Percentiles rank a stretch among this genome's conserved stretches.
Conservation (phyloP, 2,888 invertebrate species). For the Leptinotarsa haldemani region DNA sequence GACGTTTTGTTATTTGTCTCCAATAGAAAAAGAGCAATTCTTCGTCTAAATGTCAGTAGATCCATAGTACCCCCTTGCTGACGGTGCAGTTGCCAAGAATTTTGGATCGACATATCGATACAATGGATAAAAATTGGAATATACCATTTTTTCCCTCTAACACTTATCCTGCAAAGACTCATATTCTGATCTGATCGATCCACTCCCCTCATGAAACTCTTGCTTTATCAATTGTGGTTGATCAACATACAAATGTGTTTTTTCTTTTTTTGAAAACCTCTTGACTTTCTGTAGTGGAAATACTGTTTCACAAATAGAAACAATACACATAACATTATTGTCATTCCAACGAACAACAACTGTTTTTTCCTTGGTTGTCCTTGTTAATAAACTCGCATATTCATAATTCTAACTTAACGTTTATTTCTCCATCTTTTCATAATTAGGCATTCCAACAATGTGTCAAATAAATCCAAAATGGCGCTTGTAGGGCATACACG, state of each 20-base stretch:
- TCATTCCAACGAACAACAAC: conserved; percentile 34
- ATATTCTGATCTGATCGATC: conserved; percentile 50
- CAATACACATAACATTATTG: conserved; percentile 30
- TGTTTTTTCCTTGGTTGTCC: too few species aligned
- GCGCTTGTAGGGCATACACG: too few species aligned
- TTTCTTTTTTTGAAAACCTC: background rate
- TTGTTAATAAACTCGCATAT: too few species aligned
- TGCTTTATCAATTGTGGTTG: background rate
- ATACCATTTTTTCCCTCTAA: conserved; percentile 21
- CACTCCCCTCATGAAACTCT: conserved; percentile 43
- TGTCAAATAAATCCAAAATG: too few species aligned
- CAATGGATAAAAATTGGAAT: conserved; percentile 5
- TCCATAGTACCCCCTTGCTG: conserved; percentile 23
- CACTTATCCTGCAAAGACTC: conserved; percentile 40
- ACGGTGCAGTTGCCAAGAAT: conserved; percentile 32
- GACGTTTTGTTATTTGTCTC: background rate
- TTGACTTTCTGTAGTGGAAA: background rate
- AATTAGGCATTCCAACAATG: too few species aligned
- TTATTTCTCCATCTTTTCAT: too few species aligned
- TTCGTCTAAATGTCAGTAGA: conserved; percentile 26
- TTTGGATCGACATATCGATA: conserved; percentile 24
- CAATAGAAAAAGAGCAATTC: conserved; percentile 13
- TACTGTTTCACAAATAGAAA: conserved; percentile 28
- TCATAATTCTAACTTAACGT: too few species aligned
- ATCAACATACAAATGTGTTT: background rate